Conservation (phyloP, 2,113 vertebrate genomes). For the Seriola rivoliana region DNA sequence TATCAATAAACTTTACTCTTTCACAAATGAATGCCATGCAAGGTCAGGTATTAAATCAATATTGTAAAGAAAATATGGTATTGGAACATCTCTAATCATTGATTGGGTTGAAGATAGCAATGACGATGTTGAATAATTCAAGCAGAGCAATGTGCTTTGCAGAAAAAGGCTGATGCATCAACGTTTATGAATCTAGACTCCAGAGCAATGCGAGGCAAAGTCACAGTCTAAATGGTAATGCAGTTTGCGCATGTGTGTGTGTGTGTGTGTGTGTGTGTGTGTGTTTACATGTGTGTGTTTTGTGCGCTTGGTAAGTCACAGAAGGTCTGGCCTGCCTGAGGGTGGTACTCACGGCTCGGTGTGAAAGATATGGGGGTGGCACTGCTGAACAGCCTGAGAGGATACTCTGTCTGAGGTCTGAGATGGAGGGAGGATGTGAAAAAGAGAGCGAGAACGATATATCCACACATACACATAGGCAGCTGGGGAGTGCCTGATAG, state of each 20-base stretch:
- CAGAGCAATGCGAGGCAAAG: conserved; percentile 41
- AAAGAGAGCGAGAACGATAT: conserved; percentile 36
- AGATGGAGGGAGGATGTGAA: conserved; percentile 57
- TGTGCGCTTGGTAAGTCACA: conserved; percentile 56
- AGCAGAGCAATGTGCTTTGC: conserved; percentile 32
- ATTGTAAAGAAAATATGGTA: too few relatives aligned
- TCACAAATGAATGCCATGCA: too few relatives aligned
- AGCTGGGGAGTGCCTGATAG: conserved; percentile 46
- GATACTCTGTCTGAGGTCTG: conserved; percentile 69
- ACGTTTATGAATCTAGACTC: conserved; percentile 54
- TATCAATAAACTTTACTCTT: too few relatives aligned
- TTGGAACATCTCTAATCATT: not conserved
- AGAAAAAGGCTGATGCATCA: conserved; percentile 50
- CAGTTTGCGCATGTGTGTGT: not conserved
- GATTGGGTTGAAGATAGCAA: conserved; percentile 36
- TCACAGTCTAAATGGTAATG: conserved; percentile 57
- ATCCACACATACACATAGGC: conserved; percentile 10
- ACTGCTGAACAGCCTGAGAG: conserved; percentile 60
- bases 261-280: conserved; percentile 14
- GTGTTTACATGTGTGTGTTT: conserved; percentile 35
- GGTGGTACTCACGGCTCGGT: conserved; percentile 55
- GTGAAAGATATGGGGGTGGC: conserved; percentile 73
- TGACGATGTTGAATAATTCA: conserved; percentile 55
- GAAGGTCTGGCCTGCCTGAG: conserved; percentile 67
- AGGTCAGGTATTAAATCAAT: too few relatives aligned